Base-by-base conservation (phyloP, 1,140 invertebrate species). In the Magallana angulata region DNA sequence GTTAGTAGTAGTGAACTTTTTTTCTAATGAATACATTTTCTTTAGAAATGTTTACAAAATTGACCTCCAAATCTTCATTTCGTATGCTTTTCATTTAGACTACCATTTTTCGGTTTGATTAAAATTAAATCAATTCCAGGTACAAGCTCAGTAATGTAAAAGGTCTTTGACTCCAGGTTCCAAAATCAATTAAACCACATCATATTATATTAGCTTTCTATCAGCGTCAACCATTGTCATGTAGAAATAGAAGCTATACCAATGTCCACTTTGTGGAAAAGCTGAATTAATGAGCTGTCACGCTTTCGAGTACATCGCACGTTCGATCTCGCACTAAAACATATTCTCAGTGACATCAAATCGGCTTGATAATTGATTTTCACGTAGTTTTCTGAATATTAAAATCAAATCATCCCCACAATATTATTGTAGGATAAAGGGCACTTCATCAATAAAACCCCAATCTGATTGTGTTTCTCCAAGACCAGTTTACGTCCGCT, bases 381-480 rank as follows among this genome's bases (percentile, higher is more conserved):
- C 68, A 76, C 24, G 68, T 36, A 76, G 68, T 76, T 76, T 76
- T 76, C 68, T 36, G 68, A 36, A 76, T 24, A 76, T 76, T 76
- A 76, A 76, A 76, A 76, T 76, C 68, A 76, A 76, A 76, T 76
- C 68, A 76, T 76, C 68, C 68, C 68, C 68, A 30, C 14, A 76
- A 30, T 76, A 76, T 76, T 30, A 76, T 76, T 24, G 36, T 30
- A 30, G 68, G 24, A 76, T 24, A 76, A 76, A 76, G 68, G 9
- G 11, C 68, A 30, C 11, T 30, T 76, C 68, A 76, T 76, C 68
- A 76, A 12, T 30, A 76, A 30, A 76, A 12, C 9, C 36, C 36
- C 24, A 30, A 76, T 8, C 68, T 30, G 68, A 76, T 76, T 36
- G 68, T 2, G 68, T 30, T 76, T 76, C 68, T 30, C 68, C 6